Percentiles rank a stretch among this genome's conserved stretches.
Conservation (phyloP, 2,797 vertebrate genomes). For the Basileuterus tristriatus region DNA sequence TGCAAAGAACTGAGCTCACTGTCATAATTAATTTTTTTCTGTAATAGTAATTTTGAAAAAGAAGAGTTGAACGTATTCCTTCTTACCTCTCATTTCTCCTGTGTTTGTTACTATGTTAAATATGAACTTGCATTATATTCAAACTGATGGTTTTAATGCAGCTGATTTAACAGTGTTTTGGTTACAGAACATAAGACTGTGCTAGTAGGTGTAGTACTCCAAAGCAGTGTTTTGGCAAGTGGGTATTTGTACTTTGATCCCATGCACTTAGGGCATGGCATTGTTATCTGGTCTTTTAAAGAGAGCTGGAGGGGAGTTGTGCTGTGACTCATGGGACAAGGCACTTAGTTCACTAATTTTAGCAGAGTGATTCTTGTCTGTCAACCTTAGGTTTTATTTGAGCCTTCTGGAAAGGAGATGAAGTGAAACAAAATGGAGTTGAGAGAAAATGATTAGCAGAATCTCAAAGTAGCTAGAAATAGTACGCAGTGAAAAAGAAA, state of each 20-base stretch:
- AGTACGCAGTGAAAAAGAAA: slow-evolving; percentile 9
- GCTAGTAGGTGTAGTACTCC: not conserved
- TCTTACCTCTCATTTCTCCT: not conserved
- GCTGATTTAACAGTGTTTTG: not conserved
- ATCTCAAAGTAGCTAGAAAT: not conserved
- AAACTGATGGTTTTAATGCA: not conserved
- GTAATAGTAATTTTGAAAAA: not conserved
- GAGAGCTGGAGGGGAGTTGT: not conserved
- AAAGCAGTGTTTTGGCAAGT: not conserved
- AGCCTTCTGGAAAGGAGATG: slow-evolving; percentile 3
- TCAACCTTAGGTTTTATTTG: slow-evolving; percentile 1
- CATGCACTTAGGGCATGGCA: not conserved
- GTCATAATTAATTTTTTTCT: not conserved
- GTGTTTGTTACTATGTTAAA: not conserved
- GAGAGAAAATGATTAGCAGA: slow-evolving; percentile 18
- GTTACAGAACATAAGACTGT: not conserved
- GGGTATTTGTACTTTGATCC: slow-evolving; percentile 6
- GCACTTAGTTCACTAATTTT: slow-evolving; percentile 53
- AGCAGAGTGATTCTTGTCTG: slow-evolving; percentile 25
- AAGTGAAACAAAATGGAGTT: slow-evolving; percentile 46
- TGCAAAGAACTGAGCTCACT: not conserved
- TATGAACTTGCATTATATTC: not conserved
- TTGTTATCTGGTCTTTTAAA: slow-evolving; percentile 18
- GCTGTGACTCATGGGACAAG: slow-evolving; percentile 14
- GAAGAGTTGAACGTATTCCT: not conserved